Evolutionary conservation across 2,113 vertebrate species (phyloP).

Genomic region (Cyanoramphus novaezelandiae): DNA sequence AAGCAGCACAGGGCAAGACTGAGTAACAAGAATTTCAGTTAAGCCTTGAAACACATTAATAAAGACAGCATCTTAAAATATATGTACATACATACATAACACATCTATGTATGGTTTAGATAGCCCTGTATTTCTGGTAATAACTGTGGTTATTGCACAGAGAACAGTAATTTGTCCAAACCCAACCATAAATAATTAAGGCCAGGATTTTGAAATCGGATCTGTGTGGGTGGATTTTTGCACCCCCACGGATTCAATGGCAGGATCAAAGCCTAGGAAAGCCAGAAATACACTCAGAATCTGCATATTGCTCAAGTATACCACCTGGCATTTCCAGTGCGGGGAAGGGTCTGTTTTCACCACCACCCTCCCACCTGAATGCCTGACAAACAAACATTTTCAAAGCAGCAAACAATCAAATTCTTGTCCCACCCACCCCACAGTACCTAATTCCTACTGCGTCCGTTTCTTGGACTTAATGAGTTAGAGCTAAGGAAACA

Average conservation of each 20-base stretch:
- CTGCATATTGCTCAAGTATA: slow-evolving; percentile 2
- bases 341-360: slow-evolving; percentile 18
- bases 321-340: slow-evolving; percentile 42
- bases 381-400: not conserved
- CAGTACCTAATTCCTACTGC: not conserved
- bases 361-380: not conserved
- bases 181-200: slow-evolving; percentile 30
- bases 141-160: not conserved
- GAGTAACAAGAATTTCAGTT: not conserved
- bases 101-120: not conserved
- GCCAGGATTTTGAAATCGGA: slow-evolving; percentile 21
- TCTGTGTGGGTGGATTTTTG: slow-evolving; percentile 57
- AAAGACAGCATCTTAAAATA: not conserved
- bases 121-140: not conserved
- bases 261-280: slow-evolving; percentile 52
- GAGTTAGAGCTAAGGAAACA: not conserved
- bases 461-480: not conserved
- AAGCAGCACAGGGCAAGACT: not conserved
- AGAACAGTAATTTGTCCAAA: slow-evolving; percentile 31
- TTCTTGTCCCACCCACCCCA: not conserved
- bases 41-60: not conserved
- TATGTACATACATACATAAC: not conserved
- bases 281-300: slow-evolving; percentile 53
- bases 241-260: slow-evolving; percentile 45
- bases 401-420: not conserved